A percentile compares a stretch with the other conserved stretches of the same genome.
phyloP scores from a whole-genome alignment of 2,113 vertebrate species.

The Cyanoramphus novaezelandiae region DNA sequence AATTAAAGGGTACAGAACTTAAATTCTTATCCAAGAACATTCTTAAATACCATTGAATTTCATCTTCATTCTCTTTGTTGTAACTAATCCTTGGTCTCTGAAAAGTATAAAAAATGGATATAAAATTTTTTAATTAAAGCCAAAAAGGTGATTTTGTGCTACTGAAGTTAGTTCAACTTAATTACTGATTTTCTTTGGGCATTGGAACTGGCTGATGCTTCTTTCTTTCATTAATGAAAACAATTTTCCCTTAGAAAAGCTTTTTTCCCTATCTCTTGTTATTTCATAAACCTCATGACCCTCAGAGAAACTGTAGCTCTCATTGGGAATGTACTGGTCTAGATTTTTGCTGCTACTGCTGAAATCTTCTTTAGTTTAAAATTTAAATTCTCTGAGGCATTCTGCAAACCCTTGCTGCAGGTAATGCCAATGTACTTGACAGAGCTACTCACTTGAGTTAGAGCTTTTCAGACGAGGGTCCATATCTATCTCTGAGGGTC shows the following conservation, averaged over 20 bases:
- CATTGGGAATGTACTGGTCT: conserved; percentile 16
- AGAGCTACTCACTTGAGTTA: conserved; percentile 1
- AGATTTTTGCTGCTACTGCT: conserved; percentile 55
- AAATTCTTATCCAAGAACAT: background rate
- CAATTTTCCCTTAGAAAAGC: background rate
- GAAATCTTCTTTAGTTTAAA: background rate
- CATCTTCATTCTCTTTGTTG: background rate
- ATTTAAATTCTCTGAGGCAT: background rate
- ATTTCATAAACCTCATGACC: background rate
- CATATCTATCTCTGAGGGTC: background rate
- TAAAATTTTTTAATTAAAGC: background rate
- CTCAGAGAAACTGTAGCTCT: conserved; percentile 18
- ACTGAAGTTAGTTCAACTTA: conserved; percentile 29
- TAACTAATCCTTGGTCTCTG: background rate
- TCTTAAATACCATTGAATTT: background rate
- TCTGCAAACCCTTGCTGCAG: background rate
- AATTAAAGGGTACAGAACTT: background rate
- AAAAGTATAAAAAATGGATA: background rate
- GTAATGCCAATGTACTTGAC: conserved; percentile 14
- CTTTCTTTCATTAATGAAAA: background rate
- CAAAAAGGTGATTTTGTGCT: background rate
- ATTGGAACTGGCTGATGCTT: background rate
- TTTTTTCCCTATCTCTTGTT: background rate
- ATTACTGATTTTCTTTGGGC: background rate
- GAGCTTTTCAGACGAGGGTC: background rate